These are phyloP conservation scores for Lysandra bellargus DNA, from an alignment of 2,888 invertebrate species.

Conservation along the genomic window DNA sequence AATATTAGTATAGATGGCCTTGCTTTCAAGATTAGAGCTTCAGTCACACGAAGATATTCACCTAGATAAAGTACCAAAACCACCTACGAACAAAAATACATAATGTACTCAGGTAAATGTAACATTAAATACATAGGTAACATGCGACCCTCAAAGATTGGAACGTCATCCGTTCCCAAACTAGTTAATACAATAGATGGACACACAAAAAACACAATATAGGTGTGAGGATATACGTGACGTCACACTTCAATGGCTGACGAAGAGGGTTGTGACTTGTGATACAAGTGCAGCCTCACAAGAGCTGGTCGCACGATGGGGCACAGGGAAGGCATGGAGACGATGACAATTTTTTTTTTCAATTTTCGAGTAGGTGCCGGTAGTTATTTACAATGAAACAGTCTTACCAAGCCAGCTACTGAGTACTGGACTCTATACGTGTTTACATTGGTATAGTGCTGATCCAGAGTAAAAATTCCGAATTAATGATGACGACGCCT, in stretches of 20 bases:
- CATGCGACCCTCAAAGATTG: not conserved
- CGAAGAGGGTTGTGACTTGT: conserved; percentile 50
- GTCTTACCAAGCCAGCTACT: too few species aligned
- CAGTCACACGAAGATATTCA: too few species aligned
- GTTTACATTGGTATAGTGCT: too few species aligned
- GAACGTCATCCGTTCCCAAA: not conserved
- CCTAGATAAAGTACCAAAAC: too few species aligned
- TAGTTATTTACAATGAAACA: too few species aligned
- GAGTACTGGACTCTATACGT: too few species aligned
- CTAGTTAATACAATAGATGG: conserved; percentile 14
- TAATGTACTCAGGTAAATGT: too few species aligned
- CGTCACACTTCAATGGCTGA: conserved; percentile 51
- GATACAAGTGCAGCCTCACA: conserved; percentile 56
- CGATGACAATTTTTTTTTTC: not conserved
- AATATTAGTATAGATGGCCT: too few species aligned
- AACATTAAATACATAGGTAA: not conserved
- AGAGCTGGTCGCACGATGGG: conserved; percentile 50
- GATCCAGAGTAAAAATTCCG: too few species aligned
- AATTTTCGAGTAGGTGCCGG: not conserved
- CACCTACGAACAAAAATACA: too few species aligned
- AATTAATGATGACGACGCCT: too few species aligned
- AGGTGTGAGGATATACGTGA: conserved; percentile 30
- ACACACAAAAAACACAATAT: conserved; percentile 5
- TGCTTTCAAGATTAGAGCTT: too few species aligned
- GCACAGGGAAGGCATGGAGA: conserved; percentile 30